A percentile compares a stretch with the other conserved stretches of the same genome.
Conservation (phyloP, 2,888 invertebrate genomes). For the Callyntrura sp. region DNA sequence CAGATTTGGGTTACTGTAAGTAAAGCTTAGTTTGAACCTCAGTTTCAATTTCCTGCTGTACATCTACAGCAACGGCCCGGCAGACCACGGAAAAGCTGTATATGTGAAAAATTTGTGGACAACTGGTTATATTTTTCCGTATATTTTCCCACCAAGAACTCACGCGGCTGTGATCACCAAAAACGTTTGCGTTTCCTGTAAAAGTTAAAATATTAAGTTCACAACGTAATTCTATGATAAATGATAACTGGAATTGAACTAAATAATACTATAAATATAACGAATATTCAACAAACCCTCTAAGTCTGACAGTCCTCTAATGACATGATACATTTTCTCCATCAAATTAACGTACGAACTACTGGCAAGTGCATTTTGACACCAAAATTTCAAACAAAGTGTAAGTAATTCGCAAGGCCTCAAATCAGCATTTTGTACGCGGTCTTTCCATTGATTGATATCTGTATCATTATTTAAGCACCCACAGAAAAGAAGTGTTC, state of each 20-base stretch:
- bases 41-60: constrained; percentile 85
- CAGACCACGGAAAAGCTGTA: constrained; percentile 94
- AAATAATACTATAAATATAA: neutral
- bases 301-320: constrained; percentile 88
- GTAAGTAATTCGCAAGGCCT: constrained; percentile 77
- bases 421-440: constrained; percentile 75
- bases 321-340: constrained; percentile 81
- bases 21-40: no score
- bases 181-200: constrained; percentile 84
- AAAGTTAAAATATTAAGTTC: neutral
- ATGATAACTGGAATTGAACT: no score
- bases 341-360: constrained; percentile 79
- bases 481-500: constrained; percentile 79
- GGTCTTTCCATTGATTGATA: constrained; percentile 80
- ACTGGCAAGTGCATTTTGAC: constrained; percentile 79
- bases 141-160: constrained; percentile 94
- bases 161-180: constrained; percentile 89
- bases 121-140: constrained; percentile 90
- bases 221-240: neutral
- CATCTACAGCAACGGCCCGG: constrained; percentile 89
- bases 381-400: constrained; percentile 81
- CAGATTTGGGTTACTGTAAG: no score
- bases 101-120: constrained; percentile 91
- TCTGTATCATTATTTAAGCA: constrained; percentile 80
- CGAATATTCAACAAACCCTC: constrained; percentile 83